These are phyloP conservation scores for Sphaerophoria rueppellii DNA, from an alignment of 2,888 invertebrate species.

Conservation along the genomic window DNA sequence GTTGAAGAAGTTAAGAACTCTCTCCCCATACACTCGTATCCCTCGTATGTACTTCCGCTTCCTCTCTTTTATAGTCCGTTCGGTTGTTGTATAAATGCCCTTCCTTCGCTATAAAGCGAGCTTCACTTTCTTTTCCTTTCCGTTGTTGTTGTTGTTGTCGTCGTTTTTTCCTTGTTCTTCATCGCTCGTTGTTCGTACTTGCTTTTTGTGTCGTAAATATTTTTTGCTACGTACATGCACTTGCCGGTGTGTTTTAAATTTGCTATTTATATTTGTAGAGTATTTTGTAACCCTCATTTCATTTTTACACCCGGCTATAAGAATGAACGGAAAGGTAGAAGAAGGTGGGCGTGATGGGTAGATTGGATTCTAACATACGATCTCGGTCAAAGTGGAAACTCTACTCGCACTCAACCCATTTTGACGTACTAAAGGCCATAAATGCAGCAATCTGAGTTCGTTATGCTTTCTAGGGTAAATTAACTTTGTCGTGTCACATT, in stretches of 20 bases:
- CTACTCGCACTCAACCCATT: background rate
- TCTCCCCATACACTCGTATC: constrained; percentile 39
- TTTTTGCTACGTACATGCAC: constrained; percentile 37
- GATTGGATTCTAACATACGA: constrained; percentile 27
- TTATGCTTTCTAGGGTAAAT: constrained; percentile 26
- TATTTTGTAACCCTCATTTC: constrained; percentile 67
- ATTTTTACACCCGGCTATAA: constrained; percentile 17
- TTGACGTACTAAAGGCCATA: constrained; percentile 45
- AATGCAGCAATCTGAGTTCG: constrained; percentile 55
- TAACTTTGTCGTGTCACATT: constrained; percentile 19
- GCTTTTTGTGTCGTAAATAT: constrained; percentile 59
- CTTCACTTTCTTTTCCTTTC: constrained; percentile 55
- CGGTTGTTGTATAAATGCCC: constrained; percentile 19
- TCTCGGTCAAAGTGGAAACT: constrained; percentile 50
- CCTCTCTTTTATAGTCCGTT: constrained; percentile 7
- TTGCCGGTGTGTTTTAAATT: constrained; percentile 65
- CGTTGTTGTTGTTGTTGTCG: background rate
- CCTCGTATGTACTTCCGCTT: constrained; percentile 42
- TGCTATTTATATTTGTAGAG: constrained; percentile 62
- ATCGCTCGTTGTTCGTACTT: background rate
- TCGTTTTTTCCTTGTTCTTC: background rate
- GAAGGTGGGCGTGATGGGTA: background rate
- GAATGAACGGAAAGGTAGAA: background rate
- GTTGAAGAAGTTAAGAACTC: constrained; percentile 65
- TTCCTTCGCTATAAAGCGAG: background rate